Evolutionary conservation across 2,797 vertebrate species (phyloP).

Genomic region (Ceryle rudis): DNA sequence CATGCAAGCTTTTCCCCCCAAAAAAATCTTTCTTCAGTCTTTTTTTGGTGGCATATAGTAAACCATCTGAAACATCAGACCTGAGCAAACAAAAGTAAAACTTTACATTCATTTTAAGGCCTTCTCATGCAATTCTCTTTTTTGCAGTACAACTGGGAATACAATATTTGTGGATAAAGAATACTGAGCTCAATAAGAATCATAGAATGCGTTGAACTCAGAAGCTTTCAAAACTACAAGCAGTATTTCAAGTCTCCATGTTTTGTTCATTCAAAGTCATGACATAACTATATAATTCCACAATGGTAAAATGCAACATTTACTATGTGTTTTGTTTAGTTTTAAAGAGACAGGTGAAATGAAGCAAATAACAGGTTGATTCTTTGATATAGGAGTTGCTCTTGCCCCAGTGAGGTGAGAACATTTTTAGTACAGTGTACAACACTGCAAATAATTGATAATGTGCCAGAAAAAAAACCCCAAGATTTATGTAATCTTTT

Average conservation of each 20-base stretch:
- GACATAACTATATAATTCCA: neutral
- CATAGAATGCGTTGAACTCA: too few relatives aligned
- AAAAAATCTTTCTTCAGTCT: neutral
- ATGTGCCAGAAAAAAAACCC: rapidly evolving
- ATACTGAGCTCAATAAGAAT: neutral
- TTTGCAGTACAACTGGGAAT: neutral
- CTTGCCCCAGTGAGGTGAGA: neutral
- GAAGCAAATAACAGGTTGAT: neutral
- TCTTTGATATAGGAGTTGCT: neutral
- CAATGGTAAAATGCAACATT: neutral
- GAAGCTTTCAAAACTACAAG: neutral
- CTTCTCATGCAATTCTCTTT: neutral
- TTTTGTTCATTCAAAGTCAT: neutral
- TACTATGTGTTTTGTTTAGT: neutral
- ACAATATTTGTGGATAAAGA: neutral
- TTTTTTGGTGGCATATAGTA: neutral
- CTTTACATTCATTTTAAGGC: neutral
- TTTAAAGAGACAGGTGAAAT: neutral
- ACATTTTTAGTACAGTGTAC: neutral
- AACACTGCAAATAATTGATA: neutral
- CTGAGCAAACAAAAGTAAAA: neutral
- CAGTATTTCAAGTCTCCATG: neutral
- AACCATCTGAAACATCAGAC: neutral
- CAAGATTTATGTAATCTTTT: neutral
- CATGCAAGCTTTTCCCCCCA: neutral